Evolutionary conservation across 2,888 invertebrate species (phyloP).

Genomic region (Heliconius aoede): DNA sequence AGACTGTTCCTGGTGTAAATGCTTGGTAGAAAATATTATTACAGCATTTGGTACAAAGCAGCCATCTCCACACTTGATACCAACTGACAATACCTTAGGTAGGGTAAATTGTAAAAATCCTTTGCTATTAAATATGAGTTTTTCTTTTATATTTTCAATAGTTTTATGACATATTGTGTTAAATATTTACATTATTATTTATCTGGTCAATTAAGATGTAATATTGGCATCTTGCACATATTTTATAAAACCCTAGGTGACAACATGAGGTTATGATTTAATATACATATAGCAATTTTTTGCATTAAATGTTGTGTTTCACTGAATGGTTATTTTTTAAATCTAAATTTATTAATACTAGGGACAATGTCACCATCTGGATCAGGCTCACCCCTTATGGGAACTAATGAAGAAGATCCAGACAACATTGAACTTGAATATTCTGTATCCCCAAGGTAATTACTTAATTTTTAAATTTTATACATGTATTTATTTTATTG

Average conservation of each 20-base stretch:
- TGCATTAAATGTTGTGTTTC: too few species aligned
- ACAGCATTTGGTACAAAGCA: constrained; percentile 92
- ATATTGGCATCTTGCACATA: too few species aligned
- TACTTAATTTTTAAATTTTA: background rate
- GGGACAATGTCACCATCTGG: constrained; percentile 83
- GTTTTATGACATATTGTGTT: too few species aligned
- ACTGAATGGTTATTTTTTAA: background rate
- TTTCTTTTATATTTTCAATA: background rate
- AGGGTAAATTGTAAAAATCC: constrained; percentile 35
- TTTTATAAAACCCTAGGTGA: too few species aligned
- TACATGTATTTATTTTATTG: background rate
- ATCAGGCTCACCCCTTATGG: constrained; percentile 79
- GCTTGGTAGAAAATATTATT: constrained; percentile 95
- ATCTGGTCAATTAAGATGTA: too few species aligned
- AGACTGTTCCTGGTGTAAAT: constrained; percentile 94
- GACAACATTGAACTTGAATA: constrained; percentile 85
- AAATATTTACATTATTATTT: background rate
- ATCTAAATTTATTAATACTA: constrained; percentile 43
- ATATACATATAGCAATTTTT: too few species aligned
- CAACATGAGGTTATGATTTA: too few species aligned
- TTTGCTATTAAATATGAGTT: background rate
- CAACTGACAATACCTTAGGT: constrained; percentile 83
- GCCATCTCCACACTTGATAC: constrained; percentile 88
- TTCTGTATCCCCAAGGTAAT: constrained; percentile 76
- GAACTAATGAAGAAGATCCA: constrained; percentile 80